These are phyloP conservation scores for Drosophila vallismaia DNA, from an alignment of 2,888 invertebrate species.

Conservation along the genomic window DNA sequence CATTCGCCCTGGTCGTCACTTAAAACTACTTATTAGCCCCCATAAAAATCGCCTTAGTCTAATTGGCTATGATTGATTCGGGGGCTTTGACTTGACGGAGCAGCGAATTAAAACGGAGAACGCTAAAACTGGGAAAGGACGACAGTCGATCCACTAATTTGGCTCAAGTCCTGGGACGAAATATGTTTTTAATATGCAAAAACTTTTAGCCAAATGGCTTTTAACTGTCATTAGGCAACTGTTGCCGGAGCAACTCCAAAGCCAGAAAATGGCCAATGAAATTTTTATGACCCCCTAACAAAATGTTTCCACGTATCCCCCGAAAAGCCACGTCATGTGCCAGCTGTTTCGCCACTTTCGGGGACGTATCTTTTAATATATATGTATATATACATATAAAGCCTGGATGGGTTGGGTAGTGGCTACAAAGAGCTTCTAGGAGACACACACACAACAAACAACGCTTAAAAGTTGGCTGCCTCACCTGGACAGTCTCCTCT, in stretches of 20 bases:
- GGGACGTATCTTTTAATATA: constrained; percentile 17
- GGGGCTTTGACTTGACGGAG: constrained; percentile 7
- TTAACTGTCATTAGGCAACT: constrained; percentile 77
- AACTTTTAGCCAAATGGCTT: constrained; percentile 75
- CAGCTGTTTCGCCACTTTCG: constrained; percentile 49
- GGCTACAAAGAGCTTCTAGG: constrained; percentile 9
- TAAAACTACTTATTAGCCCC: constrained; percentile 63
- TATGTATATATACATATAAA: not conserved
- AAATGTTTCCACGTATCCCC: constrained; percentile 46
- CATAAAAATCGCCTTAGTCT: constrained; percentile 75
- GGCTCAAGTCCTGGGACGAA: constrained; percentile 45
- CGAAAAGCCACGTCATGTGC: constrained; percentile 35
- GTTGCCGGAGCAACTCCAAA: constrained; percentile 53
- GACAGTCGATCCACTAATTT: constrained; percentile 54
- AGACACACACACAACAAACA: constrained; percentile 41
- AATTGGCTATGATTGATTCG: constrained; percentile 72
- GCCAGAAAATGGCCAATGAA: constrained; percentile 72
- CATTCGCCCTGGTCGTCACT: constrained; percentile 50
- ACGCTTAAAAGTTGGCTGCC: constrained; percentile 47
- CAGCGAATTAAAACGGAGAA: not conserved
- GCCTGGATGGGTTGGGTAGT: constrained; percentile 2
- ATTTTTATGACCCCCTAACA: constrained; percentile 68
- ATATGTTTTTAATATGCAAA: constrained; percentile 77
- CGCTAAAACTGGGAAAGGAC: not conserved
- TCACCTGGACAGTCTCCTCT: constrained; percentile 32